Percentiles rank a stretch among this genome's conserved stretches.
phyloP scores from a whole-genome alignment of 2,797 vertebrate genomes.

The Champsocephalus gunnari region DNA sequence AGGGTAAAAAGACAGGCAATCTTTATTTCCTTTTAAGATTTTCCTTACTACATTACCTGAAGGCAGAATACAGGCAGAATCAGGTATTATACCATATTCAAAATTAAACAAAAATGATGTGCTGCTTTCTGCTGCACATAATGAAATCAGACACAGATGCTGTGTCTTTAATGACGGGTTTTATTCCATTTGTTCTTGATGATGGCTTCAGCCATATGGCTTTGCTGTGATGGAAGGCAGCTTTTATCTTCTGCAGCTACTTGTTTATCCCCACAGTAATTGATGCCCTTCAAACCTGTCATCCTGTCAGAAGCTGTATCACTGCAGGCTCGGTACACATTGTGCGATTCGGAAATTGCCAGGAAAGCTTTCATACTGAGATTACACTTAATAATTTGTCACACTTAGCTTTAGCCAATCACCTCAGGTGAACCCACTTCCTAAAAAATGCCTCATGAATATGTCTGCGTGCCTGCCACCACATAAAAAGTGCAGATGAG shows the following conservation, averaged over 20 bases:
- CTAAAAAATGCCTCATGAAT: neutral
- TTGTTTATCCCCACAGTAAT: slow-evolving; percentile 69
- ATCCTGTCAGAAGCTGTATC: slow-evolving; percentile 44
- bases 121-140: neutral
- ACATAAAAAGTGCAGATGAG: too few species aligned
- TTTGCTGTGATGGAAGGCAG: slow-evolving; percentile 49
- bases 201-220: slow-evolving; percentile 68
- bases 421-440: slow-evolving; percentile 11
- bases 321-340: slow-evolving; percentile 2
- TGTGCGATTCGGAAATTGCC: slow-evolving; percentile 3
- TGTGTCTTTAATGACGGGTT: slow-evolving; percentile 41
- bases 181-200: slow-evolving; percentile 47
- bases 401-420: neutral
- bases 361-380: slow-evolving; percentile 6
- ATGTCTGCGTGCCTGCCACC: too few species aligned
- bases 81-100: neutral
- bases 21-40: neutral
- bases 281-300: slow-evolving; percentile 61
- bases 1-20: neutral
- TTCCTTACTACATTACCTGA: neutral
- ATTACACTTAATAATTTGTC: neutral
- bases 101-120: slow-evolving; percentile 1
- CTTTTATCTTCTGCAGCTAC: slow-evolving; percentile 53
- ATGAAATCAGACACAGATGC: slow-evolving; percentile 37
- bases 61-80: neutral